Evolutionary conservation across 2,113 vertebrate species (phyloP), one percentile per base, ranked within the genome.

Genomic region (Haemorhous mexicanus): DNA sequence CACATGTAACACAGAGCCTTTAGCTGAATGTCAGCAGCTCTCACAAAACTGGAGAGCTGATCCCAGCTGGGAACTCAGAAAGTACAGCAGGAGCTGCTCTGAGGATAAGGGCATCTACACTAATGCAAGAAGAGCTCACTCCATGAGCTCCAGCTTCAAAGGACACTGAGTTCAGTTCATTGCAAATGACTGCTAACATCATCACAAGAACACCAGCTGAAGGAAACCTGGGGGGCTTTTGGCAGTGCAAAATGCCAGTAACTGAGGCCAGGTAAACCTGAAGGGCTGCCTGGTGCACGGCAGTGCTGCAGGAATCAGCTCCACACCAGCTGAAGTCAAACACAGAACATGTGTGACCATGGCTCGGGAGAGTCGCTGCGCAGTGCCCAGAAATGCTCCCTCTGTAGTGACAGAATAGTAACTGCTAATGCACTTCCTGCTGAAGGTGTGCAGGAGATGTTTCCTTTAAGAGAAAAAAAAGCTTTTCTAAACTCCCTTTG

Each of bases 241-340:
- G 26, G 13, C n/a, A 82, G 43, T 13, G 9, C 39, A 32, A 28
- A 23, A 8, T 41, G 22, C 2, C 41, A 10, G 28, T 13, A 66
- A 18, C 35, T 33, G 61, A 28, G 2, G 13, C 78, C 17, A 56
- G 61, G 28, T 46, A 17, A 55, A 56, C 0, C 0, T 7, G 33
- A 39, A 41, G 35, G 2, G 63, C 44, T 28, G 30, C 53, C 49
- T n/a, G 55, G 37, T 44, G 61, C 59, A 26, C 43, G 7, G 49
- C 1, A 1, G 33, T 49, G 33, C 33, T 3, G 4, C 0, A 0
- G 23, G 35, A 43, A 74, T 72, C 0, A 0, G 32, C 75, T 63
- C 44, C 2, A 0, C 10, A 17, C 8, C 2, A 28, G 13, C 53
- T 27, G n/a, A 49, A 35, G 13, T 18, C 22, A 62, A 73, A 70